These are phyloP conservation scores for Asarcornis scutulata DNA, from an alignment of 2,113 vertebrate species.

Conservation along the genomic window DNA sequence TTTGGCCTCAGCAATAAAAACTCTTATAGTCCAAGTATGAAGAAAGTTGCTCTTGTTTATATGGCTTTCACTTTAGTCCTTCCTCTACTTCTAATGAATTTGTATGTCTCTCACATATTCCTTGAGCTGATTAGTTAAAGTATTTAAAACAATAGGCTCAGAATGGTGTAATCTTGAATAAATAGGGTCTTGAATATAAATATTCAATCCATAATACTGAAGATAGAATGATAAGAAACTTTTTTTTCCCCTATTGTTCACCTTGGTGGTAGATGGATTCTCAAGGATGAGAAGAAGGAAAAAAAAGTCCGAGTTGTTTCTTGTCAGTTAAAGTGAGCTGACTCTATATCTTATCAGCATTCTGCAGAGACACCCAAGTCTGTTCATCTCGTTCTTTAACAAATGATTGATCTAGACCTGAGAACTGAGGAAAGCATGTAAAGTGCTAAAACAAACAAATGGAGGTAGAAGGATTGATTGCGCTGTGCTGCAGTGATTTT, in stretches of 20 bases:
- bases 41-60: not conserved
- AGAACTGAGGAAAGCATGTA: conserved; percentile 55
- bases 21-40: not conserved
- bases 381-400: conserved; percentile 66
- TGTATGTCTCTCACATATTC: accelerated
- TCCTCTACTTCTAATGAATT: not conserved
- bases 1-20: not conserved
- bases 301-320: not conserved
- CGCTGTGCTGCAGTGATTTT: conserved; percentile 60
- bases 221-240: not conserved
- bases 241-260: not conserved
- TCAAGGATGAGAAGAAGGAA: not conserved
- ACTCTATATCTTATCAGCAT: conserved; percentile 59
- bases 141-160: not conserved
- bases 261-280: not conserved
- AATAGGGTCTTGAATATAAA: not conserved
- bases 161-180: not conserved
- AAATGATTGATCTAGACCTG: conserved; percentile 68
- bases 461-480: conserved; percentile 65
- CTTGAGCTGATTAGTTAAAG: not conserved
- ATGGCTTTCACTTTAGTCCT: not conserved
- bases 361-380: conserved; percentile 28
- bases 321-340: conserved; percentile 41
- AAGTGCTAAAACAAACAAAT: conserved; percentile 71
- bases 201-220: not conserved